Base-by-base conservation (phyloP, 2,113 vertebrate species). In the Poecile atricapillus region DNA sequence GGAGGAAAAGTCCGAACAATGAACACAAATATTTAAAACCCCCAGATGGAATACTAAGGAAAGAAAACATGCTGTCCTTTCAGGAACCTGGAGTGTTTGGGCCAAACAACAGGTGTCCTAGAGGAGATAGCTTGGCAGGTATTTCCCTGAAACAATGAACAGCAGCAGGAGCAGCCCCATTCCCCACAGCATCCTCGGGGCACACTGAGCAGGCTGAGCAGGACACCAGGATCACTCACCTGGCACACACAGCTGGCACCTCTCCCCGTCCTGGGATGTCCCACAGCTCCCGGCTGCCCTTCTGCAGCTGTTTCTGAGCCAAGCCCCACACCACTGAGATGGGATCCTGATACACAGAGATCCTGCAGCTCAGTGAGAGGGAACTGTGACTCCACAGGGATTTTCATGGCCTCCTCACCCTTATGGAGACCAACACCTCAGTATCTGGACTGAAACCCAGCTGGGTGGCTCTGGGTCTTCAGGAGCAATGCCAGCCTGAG, bases 151-250 rank as follows among this genome's bases (percentile, higher is more conserved):
- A 62, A 24, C 3, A 78, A 2, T 11, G 22, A 28, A 27, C 31
- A 84, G 14, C 19, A 17, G 13, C 50, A 59, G 18, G 12, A 59
- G 56, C n/a, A 82, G 33, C 17, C 22, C 46, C 59, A 37, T 22
- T 30, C 46, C 37, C 44, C 27, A 3, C 2, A 0, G 14, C 15
- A 24, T 19, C 53, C 63, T 11, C 3, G 3, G 55, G 28, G 47
- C 35, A 58, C 47, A 9, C 6, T 2, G 0, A 6, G 73, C 1
- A 0, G 3, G 25, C 22, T 7, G 11, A 30, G 49, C 0, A 0
- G 39, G 35, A 24, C 43, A 52, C 18, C 52, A 33, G 52, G 52
- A 8, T 5, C 55, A 52, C 8, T 6, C 50, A 18, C 35, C 50
- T 24, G 3, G 19, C 11, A 11, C 5, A 8, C 31, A 5, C 24